These are phyloP conservation scores for Oncorhynchus gorbuscha DNA, from an alignment of 2,113 vertebrate genomes.

Conservation along the genomic window DNA sequence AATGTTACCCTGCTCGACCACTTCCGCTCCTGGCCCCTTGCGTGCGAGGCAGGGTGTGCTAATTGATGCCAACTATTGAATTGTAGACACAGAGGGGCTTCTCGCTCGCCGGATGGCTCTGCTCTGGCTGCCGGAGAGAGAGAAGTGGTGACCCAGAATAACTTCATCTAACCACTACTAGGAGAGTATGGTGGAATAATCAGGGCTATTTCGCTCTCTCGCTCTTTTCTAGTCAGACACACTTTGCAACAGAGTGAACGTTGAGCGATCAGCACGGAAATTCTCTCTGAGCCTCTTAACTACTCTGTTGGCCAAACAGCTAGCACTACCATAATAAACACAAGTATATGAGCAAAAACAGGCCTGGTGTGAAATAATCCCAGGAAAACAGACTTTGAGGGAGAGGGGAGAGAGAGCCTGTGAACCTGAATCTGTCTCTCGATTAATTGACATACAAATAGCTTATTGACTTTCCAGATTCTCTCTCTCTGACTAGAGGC, in stretches of 20 bases:
- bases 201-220: constrained; percentile 67
- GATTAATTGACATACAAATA: not conserved
- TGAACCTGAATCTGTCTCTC: not conserved
- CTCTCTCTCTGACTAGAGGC: not conserved
- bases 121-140: constrained; percentile 24
- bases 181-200: constrained; percentile 72
- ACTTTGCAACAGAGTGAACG: not conserved
- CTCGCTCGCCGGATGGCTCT: constrained; percentile 16
- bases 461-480: not conserved
- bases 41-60: constrained; percentile 71
- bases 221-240: not conserved
- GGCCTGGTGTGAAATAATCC: constrained; percentile 12
- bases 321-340: constrained; percentile 20
- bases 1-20: constrained; percentile 37
- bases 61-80: constrained; percentile 73
- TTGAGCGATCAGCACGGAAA: constrained; percentile 1
- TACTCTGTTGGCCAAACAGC: constrained; percentile 33
- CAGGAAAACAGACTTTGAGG: not conserved
- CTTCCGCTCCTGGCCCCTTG: constrained; percentile 68
- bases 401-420: not conserved
- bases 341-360: constrained; percentile 13
- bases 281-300: constrained; percentile 25
- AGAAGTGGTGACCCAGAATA: constrained; percentile 81
- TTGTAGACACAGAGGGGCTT: constrained; percentile 77
- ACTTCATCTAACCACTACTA: constrained; percentile 81